Percentiles rank a stretch among this genome's conserved stretches.
Conservation (phyloP, 2,888 invertebrate species). For the Vanessa cardui region DNA sequence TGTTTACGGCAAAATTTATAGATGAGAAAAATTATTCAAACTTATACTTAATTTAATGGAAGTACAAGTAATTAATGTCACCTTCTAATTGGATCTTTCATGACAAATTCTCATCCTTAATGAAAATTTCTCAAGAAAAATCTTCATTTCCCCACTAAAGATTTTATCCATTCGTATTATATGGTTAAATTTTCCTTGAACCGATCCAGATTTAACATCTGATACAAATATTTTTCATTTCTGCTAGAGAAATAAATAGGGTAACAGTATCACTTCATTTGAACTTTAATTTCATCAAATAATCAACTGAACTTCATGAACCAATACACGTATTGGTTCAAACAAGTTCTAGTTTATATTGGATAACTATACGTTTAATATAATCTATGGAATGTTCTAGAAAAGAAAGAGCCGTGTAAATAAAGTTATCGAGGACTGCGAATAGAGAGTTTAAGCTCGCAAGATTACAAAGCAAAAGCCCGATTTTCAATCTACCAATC, state of each 20-base stretch:
- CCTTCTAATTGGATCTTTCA: background rate
- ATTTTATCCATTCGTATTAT: background rate
- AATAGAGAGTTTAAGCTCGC: slow-evolving; percentile 44
- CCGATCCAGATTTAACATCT: background rate
- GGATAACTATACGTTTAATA: slow-evolving; percentile 18
- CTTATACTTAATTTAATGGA: background rate
- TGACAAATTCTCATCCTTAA: background rate
- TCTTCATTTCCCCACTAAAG: too few relatives aligned
- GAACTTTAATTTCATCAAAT: background rate
- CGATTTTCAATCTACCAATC: slow-evolving; percentile 70
- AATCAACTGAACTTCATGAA: background rate
- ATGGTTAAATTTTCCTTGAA: background rate
- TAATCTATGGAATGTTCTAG: slow-evolving; percentile 17
- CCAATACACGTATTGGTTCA: background rate
- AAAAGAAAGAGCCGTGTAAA: slow-evolving; percentile 25
- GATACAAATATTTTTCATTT: background rate
- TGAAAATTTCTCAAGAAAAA: background rate
- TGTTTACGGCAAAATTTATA: background rate
- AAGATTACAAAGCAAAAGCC: slow-evolving; percentile 62
- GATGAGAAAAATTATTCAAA: background rate
- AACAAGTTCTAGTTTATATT: background rate
- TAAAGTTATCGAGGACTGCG: slow-evolving; percentile 26
- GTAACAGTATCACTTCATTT: background rate
- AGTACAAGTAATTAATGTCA: background rate
- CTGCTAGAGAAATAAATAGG: background rate